These are phyloP conservation scores for Timandra comae DNA, from an alignment of 2,888 invertebrate species.

Conservation along the genomic window DNA sequence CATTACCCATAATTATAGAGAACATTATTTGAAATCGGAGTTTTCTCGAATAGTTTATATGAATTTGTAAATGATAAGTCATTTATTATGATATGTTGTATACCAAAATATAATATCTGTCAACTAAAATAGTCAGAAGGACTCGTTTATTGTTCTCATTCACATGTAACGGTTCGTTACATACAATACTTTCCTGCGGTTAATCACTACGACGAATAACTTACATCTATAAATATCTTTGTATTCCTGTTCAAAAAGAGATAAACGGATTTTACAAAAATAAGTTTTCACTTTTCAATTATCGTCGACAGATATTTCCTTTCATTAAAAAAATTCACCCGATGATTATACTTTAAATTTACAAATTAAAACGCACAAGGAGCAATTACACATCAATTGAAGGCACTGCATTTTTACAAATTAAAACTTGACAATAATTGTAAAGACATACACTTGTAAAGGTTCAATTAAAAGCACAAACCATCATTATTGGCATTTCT, in stretches of 20 bases:
- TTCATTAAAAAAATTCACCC: slow-evolving; percentile 22
- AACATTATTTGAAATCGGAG: too few relatives aligned
- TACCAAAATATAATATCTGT: slow-evolving; percentile 3
- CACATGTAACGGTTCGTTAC: too few relatives aligned
- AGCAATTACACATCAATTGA: slow-evolving; percentile 47
- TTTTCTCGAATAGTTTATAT: too few relatives aligned
- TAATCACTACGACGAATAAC: slow-evolving; percentile 5
- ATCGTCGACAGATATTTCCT: slow-evolving; percentile 9
- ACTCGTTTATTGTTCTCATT: too few relatives aligned
- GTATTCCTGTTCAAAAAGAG: slow-evolving; percentile 13
- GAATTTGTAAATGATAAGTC: slow-evolving; percentile 3
- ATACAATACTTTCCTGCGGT: too few relatives aligned
- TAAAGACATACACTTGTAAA: too few relatives aligned
- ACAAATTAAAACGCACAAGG: slow-evolving; percentile 33
- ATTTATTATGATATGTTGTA: slow-evolving; percentile 15
- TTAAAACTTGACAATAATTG: background rate
- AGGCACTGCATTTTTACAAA: slow-evolving; percentile 63
- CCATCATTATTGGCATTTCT: slow-evolving; percentile 5
- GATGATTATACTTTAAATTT: slow-evolving; percentile 23
- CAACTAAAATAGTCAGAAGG: background rate
- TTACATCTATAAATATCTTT: slow-evolving; percentile 15
- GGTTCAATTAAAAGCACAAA: slow-evolving; percentile 1
- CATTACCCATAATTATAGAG: too few relatives aligned
- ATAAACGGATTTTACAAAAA: slow-evolving; percentile 19
- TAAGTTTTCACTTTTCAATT: slow-evolving; percentile 14